phyloP scores from a whole-genome alignment of 2,797 vertebrate genomes.

The Masticophis lateralis region DNA sequence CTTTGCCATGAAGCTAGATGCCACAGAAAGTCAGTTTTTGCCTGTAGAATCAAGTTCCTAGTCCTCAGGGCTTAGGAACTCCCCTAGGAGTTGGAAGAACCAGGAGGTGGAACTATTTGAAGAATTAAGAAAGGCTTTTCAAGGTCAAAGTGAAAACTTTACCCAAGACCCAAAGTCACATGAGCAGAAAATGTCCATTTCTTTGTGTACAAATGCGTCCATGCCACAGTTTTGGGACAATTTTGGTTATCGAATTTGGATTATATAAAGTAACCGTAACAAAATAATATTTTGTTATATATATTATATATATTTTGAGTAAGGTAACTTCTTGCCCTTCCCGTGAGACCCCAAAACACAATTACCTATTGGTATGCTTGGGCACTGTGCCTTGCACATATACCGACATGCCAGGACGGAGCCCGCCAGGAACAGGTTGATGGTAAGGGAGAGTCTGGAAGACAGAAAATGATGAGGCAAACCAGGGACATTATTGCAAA shows the following conservation, averaged over 20 bases:
- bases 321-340: neutral
- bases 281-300: neutral
- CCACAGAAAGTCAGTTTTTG: neutral
- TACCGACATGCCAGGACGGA: constrained; percentile 74
- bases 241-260: neutral
- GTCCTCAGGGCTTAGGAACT: neutral
- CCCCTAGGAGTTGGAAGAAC: neutral
- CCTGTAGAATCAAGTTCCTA: neutral
- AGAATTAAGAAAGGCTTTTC: neutral
- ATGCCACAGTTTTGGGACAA: neutral
- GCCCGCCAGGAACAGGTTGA: constrained; percentile 75
- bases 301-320: neutral
- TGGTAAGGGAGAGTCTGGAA: constrained; percentile 77
- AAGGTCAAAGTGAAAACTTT: no score
- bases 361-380: constrained; percentile 72
- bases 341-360: neutral
- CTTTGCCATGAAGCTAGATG: no score
- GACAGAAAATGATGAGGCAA: neutral
- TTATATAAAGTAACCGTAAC: neutral
- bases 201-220: neutral
- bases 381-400: constrained; percentile 78
- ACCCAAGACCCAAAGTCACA: neutral
- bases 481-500: neutral
- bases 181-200: neutral
- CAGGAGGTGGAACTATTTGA: neutral